Conservation (phyloP, 2,888 invertebrate genomes). For the Pyralis farinalis region DNA sequence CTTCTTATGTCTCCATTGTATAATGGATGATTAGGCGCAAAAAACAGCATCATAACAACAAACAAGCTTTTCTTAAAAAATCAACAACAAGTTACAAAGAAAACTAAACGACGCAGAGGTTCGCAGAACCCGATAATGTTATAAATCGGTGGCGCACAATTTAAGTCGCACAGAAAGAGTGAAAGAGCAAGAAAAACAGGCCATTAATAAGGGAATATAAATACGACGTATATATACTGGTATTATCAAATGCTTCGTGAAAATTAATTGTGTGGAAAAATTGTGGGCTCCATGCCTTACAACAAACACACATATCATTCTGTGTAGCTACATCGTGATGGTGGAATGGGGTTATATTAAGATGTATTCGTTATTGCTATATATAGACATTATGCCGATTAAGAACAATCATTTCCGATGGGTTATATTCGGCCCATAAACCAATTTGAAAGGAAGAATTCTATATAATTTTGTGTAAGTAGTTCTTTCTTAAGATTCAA, state of each 20-base stretch:
- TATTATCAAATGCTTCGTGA: constrained; percentile 53
- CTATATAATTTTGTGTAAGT: too few species aligned
- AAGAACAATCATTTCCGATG: too few species aligned
- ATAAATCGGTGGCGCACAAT: not conserved
- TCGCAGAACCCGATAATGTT: not conserved
- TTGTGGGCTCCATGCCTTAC: constrained; percentile 33
- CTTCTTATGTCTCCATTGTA: too few species aligned
- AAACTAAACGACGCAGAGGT: not conserved
- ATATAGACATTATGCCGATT: too few species aligned
- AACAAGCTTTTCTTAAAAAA: not conserved
- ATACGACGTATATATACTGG: constrained; percentile 34
- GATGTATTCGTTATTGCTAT: not conserved
- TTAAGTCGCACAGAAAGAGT: constrained; percentile 24
- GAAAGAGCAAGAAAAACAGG: constrained; percentile 25
- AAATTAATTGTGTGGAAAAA: constrained; percentile 54
- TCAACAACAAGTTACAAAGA: not conserved
- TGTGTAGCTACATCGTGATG: constrained; percentile 13
- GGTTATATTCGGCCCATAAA: too few species aligned
- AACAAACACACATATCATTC: constrained; percentile 44
- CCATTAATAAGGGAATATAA: constrained; percentile 27
- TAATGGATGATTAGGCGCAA: too few species aligned
- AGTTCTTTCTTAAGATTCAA: too few species aligned
- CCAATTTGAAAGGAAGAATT: too few species aligned
- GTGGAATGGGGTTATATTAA: not conserved
- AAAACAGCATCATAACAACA: too few species aligned